Evolutionary conservation across 2,797 vertebrate species (phyloP), one percentile per base, ranked within the genome.

Genomic region (Fistularia tabacaria): DNA sequence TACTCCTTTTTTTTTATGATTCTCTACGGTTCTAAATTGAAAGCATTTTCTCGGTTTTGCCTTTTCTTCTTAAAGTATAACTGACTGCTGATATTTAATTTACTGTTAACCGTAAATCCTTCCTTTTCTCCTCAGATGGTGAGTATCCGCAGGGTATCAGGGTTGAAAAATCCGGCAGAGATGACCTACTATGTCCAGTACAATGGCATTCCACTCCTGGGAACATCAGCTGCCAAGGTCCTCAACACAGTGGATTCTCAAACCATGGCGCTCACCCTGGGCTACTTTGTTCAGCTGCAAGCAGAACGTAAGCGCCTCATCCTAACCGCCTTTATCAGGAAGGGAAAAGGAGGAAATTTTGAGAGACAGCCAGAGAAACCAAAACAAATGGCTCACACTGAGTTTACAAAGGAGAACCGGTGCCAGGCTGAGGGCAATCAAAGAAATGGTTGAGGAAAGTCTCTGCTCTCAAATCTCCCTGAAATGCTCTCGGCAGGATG

Each of bases 181-280:
- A 90, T 99, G 87, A 99, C 94, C 1, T 98, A 98, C 83, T 99
- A 98, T 7, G 92, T 93, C 11, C 89, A 96, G 49, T 89, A 93
- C 81, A 93, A 94, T 0, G 93, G 94, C 46, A 76, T 87, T 36
- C 94, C 96, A 38, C 69, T 99, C 72, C 67, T 88, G n/a, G 97
- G 97, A 13, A 92, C 94, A 0, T 93, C 91, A 10, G 92, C 96
- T 9, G 97, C 96, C 82, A 99, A 98, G 81, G 92, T 95, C 74
- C 84, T 99, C 77, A 99, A 94, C 84, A 99, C 95, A 0, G 92
- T 99, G 74, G 96, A 99, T 77, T 97, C 97, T 9, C 97, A 99
- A 80, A 92, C 94, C 69, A 94, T 98, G 95, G 97, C 96, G 8
- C 88, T 99, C 86, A 98, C 95, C 0, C 81, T 99, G 51, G 96